Evolutionary conservation across 1,140 invertebrate genomes (phyloP), one percentile per base, ranked within the genome.

Genomic region (Rhagoletis zephyria): DNA sequence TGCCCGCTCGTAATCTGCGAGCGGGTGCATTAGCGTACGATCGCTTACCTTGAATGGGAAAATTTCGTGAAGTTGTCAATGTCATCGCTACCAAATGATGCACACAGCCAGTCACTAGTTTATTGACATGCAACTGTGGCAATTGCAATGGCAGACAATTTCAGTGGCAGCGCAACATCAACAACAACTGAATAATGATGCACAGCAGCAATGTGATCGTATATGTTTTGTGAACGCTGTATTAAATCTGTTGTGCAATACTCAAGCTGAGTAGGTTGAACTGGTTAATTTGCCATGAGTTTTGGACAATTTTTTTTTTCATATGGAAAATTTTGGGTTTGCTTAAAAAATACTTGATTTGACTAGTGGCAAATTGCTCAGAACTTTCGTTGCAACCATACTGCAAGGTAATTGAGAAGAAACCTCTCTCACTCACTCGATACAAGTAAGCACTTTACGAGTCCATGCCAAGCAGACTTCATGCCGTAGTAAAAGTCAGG

Each of bases 11-110:
- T 56, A 30, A 19, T 56, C 16, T 45, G 45, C 45, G 12, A n/a
- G 74, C 74, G 74, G 74, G 48, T 81, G 74, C 56, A 56, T 9
- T 16, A 56, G 40, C 9, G 67, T 9, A 4, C 16, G 4, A 5
- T 14, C 16, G 16, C 7, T 77, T 16, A 48, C 74, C 74, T 81
- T 81, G 48, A 14, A 42, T 51, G 5, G 4, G 51, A 30, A 45
- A 5, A 56, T 81, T 81, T 56, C 48, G 48, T 51, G 48, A 16
- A 81, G 74, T 51, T 81, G 74, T 81, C 74, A 81, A 81, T 81
- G 74, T 56, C 74, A 81, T 48, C 45, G 19, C 74, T 7, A 19
- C 6, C 45, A 81, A 19, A 19, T 51, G 74, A 81, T 81, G 74
- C 48, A 81, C 74, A n/a, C n/a, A 48, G 64, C n/a, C 42, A 16